Evolutionary conservation across 64 coral and sea anemone species (phyloP).

Genomic region (Stichodactyla mertensii): DNA sequence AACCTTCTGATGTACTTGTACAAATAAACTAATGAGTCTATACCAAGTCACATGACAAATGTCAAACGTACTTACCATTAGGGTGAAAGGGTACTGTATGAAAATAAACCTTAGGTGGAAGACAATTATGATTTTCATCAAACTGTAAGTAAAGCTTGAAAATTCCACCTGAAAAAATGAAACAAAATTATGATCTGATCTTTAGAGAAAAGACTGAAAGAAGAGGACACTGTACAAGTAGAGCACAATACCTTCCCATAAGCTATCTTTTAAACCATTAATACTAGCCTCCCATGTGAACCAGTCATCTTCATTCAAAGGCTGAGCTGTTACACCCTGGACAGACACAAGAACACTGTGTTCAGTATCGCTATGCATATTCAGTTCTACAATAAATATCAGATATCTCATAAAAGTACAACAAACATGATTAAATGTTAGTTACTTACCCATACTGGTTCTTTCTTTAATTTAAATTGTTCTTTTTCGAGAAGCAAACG

Average conservation of each 20-base stretch:
- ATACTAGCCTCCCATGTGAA: conserved; percentile 92
- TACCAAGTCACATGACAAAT: no score
- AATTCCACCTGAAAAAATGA: conserved; percentile 60
- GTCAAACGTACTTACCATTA: conserved; percentile 39
- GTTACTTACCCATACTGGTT: conserved; percentile 68
- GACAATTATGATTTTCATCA: conserved; percentile 54
- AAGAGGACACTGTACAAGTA: not conserved
- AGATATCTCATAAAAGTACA: not conserved
- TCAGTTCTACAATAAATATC: not conserved
- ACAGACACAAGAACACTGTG: not conserved
- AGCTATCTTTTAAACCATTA: conserved; percentile 80
- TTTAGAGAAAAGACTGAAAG: not conserved
- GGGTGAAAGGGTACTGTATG: conserved; percentile 94
- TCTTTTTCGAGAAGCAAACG: conserved; percentile 93
- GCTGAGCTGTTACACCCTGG: conserved; percentile 61
- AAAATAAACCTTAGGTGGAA: conserved; percentile 76
- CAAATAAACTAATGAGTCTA: no score
- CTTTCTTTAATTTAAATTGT: conserved; percentile 75
- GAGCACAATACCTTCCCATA: conserved; percentile 91
- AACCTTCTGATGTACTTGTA: no score
- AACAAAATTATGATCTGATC: not conserved
- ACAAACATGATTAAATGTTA: not conserved
- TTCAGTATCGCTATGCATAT: not conserved
- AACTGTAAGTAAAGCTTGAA: conserved; percentile 98
- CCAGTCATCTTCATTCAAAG: conserved; percentile 78